phyloP scores from a whole-genome alignment of 2,797 vertebrate genomes.

The Atherinosoma microstoma region DNA sequence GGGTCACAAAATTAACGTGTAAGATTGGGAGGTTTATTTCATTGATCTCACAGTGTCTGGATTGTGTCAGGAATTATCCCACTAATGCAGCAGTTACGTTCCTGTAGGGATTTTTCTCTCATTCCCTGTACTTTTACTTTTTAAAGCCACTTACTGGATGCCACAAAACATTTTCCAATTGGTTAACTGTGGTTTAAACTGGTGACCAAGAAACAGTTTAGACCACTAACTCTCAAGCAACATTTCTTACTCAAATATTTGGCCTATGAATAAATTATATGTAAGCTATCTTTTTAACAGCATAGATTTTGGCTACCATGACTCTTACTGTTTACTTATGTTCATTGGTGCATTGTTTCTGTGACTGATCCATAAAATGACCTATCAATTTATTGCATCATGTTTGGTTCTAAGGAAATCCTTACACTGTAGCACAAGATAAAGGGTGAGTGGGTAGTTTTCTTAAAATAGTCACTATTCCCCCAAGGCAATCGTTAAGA shows the following conservation, averaged over 20 bases:
- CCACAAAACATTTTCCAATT: conserved; percentile 32
- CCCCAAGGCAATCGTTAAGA: conserved; percentile 1
- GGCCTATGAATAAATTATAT: not conserved
- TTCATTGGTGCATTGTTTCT: conserved; percentile 29
- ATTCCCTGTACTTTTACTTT: conserved; percentile 32
- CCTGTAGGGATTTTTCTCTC: conserved; percentile 51
- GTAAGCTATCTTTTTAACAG: conserved; percentile 30
- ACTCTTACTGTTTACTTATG: not conserved
- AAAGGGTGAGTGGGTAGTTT: conserved; percentile 54
- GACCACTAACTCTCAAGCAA: not conserved
- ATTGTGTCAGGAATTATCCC: conserved; percentile 44
- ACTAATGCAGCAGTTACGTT: conserved; percentile 53
- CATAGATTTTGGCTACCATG: conserved; percentile 13
- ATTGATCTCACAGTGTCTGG: conserved; percentile 26
- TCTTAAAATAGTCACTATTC: conserved; percentile 60
- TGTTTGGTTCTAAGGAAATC: conserved; percentile 71
- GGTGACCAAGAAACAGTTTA: not conserved
- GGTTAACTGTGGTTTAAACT: conserved; percentile 18
- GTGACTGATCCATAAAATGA: conserved; percentile 10
- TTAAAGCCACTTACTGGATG: conserved; percentile 60
- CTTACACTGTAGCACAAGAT: conserved; percentile 73
- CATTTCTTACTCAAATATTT: conserved; percentile 14
- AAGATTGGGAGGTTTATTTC: conserved; percentile 20
- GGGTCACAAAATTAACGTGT: not conserved
- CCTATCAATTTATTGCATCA: not conserved